Base-by-base conservation (phyloP, 2,888 invertebrate species). In the Mechanitis mazaeus region DNA sequence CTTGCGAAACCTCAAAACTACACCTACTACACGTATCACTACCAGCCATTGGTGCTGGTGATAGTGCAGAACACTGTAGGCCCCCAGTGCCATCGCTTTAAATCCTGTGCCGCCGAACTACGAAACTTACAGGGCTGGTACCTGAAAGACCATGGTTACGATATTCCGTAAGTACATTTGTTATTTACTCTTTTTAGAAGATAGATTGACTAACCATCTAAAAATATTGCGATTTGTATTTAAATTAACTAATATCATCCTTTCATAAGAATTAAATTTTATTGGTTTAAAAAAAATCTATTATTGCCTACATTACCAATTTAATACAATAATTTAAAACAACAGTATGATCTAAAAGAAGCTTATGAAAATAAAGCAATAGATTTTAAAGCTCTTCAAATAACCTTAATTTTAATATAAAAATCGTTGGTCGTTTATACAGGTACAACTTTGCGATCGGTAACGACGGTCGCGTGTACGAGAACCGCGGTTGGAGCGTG, bases 401-500 rank as follows among this genome's bases (percentile, higher is more conserved):
- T 42, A 11, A 9, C 1, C 11, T 42, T 42, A 9, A 42, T 42
- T 31, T 31, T 50, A 50, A 50, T 50, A 50, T 50, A 2, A 50
- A 31, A 31, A 28, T 54, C 20, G 3, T 28, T 45, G 33, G 3
- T n/a, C 33, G 5, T 45, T 58, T 45, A 9, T 60, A 55, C 66
- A 72, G 83, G 1, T 93, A 93, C 71, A 93, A 91, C 72, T 93
- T 93, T 69, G 64, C 93, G 12, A 83, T 93, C 4, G 93, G 93
- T 3, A 93, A 92, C 54, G 93, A 93, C 55, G 93, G 93, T 0
- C 77, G 90, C 1, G 92, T 91, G 1, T 93, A 93, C 72, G 91
- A 92, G 67, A 93, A 91, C 0, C 85, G 93, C 4, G 92, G 92
- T 0, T 93, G 93, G 93, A 79, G 85, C 56, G 71, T 75, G 20